These are phyloP conservation scores for Chrysogorgia sp. DNA, from an alignment of 92 coral and sea anemone genomes.

Conservation along the genomic window DNA sequence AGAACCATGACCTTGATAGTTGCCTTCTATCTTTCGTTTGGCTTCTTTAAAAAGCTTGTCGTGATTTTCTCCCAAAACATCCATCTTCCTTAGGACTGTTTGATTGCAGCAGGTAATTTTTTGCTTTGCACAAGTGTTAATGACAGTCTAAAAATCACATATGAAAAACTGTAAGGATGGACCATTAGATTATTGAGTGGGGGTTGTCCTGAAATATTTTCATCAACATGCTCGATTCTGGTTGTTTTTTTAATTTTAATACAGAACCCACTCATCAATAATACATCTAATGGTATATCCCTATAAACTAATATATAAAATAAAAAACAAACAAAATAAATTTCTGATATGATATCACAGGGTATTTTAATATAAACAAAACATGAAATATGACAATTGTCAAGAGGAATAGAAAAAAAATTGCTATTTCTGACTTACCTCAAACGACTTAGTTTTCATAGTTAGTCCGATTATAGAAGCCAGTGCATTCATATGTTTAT, in stretches of 20 bases:
- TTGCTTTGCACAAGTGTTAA: constrained; percentile 17
- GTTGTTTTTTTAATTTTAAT: no score
- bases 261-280: no score
- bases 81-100: constrained; percentile 30
- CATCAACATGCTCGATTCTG: no score
- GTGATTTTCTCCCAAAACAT: constrained; percentile 12
- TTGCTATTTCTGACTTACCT: constrained; percentile 47
- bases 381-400: no score
- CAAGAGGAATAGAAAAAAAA: no score
- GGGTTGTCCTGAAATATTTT: no score
- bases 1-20: neutral
- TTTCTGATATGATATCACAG: no score
- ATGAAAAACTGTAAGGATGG: constrained; percentile 1
- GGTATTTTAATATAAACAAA: no score
- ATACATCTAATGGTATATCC: no score
- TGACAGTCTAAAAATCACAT: neutral
- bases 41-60: constrained; percentile 10
- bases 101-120: constrained; percentile 29
- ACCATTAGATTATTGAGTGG: neutral
- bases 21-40: constrained; percentile 4
- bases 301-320: no score
- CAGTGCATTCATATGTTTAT: constrained; percentile 69
- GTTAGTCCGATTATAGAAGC: constrained; percentile 55
- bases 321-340: no score
- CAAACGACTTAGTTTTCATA: constrained; percentile 63